A percentile compares a stretch with the other conserved stretches of the same genome.
Evolutionary conservation across 2,888 invertebrate species (phyloP).

Genomic region (Glaucopsyche alexis): DNA sequence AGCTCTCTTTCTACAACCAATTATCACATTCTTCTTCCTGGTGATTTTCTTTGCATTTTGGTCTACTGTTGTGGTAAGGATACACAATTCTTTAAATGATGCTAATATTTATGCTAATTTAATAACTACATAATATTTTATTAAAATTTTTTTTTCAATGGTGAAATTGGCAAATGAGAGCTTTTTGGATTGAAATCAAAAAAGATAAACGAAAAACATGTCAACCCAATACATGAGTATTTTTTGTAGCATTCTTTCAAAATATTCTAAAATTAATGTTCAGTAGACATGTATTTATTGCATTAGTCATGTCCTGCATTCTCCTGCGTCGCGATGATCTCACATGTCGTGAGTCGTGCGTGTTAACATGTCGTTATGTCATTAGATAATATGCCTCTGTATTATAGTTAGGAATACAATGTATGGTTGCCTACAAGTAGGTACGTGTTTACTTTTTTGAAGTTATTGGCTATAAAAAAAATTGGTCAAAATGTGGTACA

Average conservation of each 20-base stretch:
- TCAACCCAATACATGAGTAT: neutral
- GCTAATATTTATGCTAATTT: neutral
- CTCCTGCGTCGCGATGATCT: conserved; percentile 4
- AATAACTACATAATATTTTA: no score
- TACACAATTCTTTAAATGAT: neutral
- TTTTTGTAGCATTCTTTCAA: neutral
- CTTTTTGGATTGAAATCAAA: no score
- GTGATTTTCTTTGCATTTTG: conserved; percentile 91
- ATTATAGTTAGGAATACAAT: neutral
- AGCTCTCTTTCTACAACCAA: conserved; percentile 89
- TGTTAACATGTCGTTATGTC: conserved; percentile 2
- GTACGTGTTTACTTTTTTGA: no score
- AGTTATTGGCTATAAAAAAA: no score
- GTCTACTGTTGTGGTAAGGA: conserved; percentile 89
- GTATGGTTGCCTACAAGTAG: neutral
- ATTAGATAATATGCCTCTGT: neutral
- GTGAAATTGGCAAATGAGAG: no score
- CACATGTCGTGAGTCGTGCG: neutral
- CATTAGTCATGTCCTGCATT: neutral
- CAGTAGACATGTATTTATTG: neutral
- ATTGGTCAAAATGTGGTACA: no score
- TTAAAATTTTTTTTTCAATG: no score
- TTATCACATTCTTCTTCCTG: conserved; percentile 89
- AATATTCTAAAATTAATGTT: conserved; percentile 17
- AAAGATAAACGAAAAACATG: neutral